Conservation (phyloP, 2,888 invertebrate species). For the Campoplex nolae region DNA sequence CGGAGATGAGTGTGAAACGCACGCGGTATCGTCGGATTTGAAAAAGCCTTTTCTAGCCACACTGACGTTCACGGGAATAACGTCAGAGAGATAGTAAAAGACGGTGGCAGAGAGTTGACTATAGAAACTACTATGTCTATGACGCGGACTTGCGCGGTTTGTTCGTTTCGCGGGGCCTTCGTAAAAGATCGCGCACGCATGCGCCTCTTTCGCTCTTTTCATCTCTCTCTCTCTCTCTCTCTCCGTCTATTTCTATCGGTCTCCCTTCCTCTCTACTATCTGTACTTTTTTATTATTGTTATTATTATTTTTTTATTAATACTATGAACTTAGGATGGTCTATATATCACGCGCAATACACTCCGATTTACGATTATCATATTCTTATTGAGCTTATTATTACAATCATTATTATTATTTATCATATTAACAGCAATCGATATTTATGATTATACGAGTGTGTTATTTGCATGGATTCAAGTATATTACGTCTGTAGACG, state of each 20-base stretch:
- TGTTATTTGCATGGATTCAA: background rate
- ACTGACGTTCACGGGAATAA: conserved; percentile 45
- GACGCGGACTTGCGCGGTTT: conserved; percentile 53
- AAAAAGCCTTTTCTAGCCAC: conserved; percentile 28
- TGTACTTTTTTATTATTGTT: background rate
- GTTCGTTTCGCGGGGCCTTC: conserved; percentile 51
- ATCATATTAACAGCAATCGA: background rate
- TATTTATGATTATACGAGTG: background rate
- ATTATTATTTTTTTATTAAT: conserved; percentile 31
- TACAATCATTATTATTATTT: background rate
- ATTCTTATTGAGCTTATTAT: background rate
- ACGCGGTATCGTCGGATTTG: background rate
- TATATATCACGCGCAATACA: background rate
- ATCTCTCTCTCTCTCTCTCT: background rate
- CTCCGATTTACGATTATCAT: background rate
- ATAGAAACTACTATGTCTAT: background rate
- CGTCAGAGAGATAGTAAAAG: conserved; percentile 50
- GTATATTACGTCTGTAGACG: conserved; percentile 32
- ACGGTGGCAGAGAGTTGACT: conserved; percentile 12
- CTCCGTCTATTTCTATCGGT: background rate
- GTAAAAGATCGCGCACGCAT: conserved; percentile 47
- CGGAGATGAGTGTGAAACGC: background rate
- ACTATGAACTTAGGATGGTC: conserved; percentile 36
- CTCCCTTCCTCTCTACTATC: background rate
- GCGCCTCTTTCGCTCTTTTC: conserved; percentile 43